Base-by-base conservation (phyloP, 2,797 vertebrate genomes). In the Numenius phaeopus region DNA sequence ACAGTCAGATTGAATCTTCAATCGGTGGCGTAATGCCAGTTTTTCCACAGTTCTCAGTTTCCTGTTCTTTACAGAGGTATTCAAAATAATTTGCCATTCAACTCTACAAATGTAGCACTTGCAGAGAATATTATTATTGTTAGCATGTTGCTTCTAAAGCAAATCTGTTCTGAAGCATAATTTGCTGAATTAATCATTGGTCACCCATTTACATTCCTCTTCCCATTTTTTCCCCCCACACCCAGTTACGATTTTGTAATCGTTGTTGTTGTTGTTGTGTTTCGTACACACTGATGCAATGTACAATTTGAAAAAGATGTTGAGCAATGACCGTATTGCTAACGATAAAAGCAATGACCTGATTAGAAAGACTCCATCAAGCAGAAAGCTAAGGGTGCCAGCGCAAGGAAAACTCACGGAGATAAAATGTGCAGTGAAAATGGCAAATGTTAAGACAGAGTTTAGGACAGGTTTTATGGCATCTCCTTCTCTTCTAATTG, bases 1-100 rank as follows among this genome's bases (percentile, higher is more conserved):
- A 97, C 97, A 98, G 97, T 98, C 98, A 98, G 96, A 98, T 98
- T 97, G 97, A 97, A 98, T 98, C 98, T 98, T 97, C 97, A 97
- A 96, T 98, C 47, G 70, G 94, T 98, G 98, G 98, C 97, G 1
- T 94, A 78, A 83, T 90, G 98, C 98, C 98, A 98, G 95, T 69
- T 98, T 98, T 97, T 94, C 96, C 92, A 94, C 97, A 95, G 95
- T 97, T 98, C 98, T 98, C 93, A 69, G 97, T 98, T 98, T 98
- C 98, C 98, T 95, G 94, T 98, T 97, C 98, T 96, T 98, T 98
- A 96, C 96, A 94, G 95, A 96, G 97, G 96, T 97, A 98, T 98
- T 98, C 98, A 98, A 98, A 98, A 97, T 98, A 98, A 97, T 98
- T 98, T 97, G 96, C 96, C 94, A 96, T 98, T 98, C 96, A 96